Evolutionary conservation across 1,140 invertebrate genomes (phyloP).

Genomic region (Drosophila bocki): DNA sequence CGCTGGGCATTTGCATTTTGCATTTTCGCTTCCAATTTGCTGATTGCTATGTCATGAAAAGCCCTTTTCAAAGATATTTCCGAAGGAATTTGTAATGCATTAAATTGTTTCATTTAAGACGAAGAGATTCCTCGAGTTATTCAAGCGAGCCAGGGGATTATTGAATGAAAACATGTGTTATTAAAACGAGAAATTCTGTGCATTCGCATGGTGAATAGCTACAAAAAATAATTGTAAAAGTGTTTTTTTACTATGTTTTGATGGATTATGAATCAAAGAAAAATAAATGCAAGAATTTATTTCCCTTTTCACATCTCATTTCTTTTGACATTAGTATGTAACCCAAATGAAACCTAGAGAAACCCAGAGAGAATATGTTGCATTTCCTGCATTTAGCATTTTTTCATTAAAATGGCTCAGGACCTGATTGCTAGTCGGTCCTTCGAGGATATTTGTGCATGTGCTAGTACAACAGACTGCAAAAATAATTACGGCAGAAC

Average conservation of each 20-base stretch:
- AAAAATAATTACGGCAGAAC: conserved; percentile 66
- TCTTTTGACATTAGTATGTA: neutral
- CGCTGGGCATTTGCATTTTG: conserved; percentile 33
- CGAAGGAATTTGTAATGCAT: conserved; percentile 6
- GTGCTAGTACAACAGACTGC: conserved; percentile 45
- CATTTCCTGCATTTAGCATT: conserved; percentile 29
- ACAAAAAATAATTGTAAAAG: neutral
- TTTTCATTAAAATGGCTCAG: conserved; percentile 44
- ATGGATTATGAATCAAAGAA: neutral
- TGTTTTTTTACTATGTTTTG: neutral
- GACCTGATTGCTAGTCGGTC: conserved; percentile 34
- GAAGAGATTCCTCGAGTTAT: neutral
- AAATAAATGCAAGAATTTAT: neutral
- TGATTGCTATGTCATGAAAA: conserved; percentile 24
- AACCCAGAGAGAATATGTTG: neutral
- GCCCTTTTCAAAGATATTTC: neutral
- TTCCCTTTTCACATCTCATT: neutral
- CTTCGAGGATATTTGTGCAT: conserved; percentile 40
- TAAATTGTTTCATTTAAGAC: conserved; percentile 1
- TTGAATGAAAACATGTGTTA: neutral
- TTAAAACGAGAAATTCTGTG: neutral
- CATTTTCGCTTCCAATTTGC: conserved; percentile 27
- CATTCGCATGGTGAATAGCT: neutral
- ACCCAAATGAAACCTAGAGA: neutral
- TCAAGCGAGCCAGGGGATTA: neutral